Evolutionary conservation across 92 coral and sea anemone species (phyloP).

Genomic region (Bergia puertoricense): DNA sequence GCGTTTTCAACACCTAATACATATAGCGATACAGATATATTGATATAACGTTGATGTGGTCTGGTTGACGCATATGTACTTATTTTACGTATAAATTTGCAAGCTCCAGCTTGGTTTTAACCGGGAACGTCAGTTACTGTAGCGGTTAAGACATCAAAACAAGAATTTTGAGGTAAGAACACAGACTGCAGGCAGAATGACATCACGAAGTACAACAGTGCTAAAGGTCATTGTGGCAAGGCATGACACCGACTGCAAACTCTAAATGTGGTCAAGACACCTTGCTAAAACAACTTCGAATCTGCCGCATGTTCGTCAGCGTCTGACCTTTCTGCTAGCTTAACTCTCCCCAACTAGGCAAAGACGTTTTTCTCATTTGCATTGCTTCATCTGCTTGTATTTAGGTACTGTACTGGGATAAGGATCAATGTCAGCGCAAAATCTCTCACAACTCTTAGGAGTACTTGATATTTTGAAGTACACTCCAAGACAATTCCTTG

Average conservation of each 20-base stretch:
- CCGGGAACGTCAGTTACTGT: not conserved
- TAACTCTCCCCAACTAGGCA: not conserved
- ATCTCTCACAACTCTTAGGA: not conserved
- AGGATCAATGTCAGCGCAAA: not conserved
- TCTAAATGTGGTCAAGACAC: not conserved
- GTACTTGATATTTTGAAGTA: not conserved
- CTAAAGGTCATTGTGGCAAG: not conserved
- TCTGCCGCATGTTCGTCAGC: not conserved
- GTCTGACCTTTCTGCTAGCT: not conserved
- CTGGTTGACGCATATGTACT: not conserved
- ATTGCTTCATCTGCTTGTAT: not conserved
- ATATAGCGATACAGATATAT: not conserved
- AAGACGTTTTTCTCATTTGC: not conserved
- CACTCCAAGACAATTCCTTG: not conserved
- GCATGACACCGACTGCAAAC: not conserved
- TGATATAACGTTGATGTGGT: slow-evolving; percentile 1
- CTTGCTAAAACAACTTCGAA: not conserved
- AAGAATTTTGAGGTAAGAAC: not conserved
- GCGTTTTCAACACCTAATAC: slow-evolving; percentile 18
- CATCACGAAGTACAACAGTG: not conserved
- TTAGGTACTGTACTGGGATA: not conserved
- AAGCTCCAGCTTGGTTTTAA: not conserved
- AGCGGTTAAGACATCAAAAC: not conserved
- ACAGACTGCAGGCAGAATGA: not conserved
- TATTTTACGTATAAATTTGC: not conserved